Conservation (phyloP, 2,888 invertebrate species). For the Apoda limacodes region DNA sequence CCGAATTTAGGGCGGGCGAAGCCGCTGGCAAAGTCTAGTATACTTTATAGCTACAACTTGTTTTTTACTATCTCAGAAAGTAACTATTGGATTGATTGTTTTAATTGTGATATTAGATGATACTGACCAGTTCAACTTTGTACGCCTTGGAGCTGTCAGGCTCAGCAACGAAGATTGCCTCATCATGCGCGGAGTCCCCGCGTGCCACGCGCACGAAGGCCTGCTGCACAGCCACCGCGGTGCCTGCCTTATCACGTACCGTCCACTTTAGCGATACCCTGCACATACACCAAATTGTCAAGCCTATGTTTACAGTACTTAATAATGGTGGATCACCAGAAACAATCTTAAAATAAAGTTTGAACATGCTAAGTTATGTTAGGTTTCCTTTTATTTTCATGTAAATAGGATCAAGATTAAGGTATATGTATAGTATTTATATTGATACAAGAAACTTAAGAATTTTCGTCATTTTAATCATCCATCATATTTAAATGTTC, state of each 20-base stretch:
- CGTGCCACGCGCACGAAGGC: constrained; percentile 86
- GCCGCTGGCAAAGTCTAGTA: too few relatives aligned
- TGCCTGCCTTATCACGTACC: constrained; percentile 78
- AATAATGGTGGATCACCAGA: too few relatives aligned
- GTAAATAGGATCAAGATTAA: background rate
- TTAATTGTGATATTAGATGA: background rate
- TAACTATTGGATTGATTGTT: too few relatives aligned
- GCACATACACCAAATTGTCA: constrained; percentile 7
- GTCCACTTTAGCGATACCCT: constrained; percentile 83
- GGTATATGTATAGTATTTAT: too few relatives aligned
- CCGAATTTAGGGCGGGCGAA: too few relatives aligned
- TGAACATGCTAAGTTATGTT: background rate
- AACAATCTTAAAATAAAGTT: too few relatives aligned
- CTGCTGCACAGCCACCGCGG: constrained; percentile 83
- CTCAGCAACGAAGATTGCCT: constrained; percentile 95
- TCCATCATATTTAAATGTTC: too few relatives aligned
- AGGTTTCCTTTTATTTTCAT: background rate
- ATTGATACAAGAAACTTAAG: too few relatives aligned
- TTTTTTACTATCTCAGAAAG: too few relatives aligned
- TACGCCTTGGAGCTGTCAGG: constrained; percentile 82
- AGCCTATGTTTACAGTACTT: too few relatives aligned
- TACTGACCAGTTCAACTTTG: constrained; percentile 88
- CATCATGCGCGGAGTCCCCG: constrained; percentile 77
- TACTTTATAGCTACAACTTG: too few relatives aligned
- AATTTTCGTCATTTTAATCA: too few relatives aligned